Percentiles rank a stretch among this genome's conserved stretches.
Evolutionary conservation across 2,888 invertebrate genomes (phyloP).

Genomic region (Eupithecia tripunctaria): DNA sequence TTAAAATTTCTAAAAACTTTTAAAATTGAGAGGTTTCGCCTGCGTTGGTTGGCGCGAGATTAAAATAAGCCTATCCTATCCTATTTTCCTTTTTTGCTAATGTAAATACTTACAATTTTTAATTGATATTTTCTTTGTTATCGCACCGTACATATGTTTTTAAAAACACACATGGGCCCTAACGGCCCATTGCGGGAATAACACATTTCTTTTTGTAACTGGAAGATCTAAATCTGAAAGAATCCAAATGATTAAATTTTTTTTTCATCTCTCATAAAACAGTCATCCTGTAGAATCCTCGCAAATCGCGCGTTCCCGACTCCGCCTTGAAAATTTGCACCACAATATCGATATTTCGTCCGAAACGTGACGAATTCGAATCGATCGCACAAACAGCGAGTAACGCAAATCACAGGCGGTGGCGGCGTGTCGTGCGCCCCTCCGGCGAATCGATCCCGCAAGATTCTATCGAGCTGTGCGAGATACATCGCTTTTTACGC

Average conservation of each 20-base stretch:
- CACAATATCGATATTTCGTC: conserved; percentile 57
- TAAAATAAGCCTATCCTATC: too few species aligned
- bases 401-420: conserved; percentile 68
- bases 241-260: not conserved
- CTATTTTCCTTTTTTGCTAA: too few species aligned
- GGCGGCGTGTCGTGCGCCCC: conserved; percentile 64
- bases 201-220: too few species aligned
- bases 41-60: too few species aligned
- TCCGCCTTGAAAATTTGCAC: conserved; percentile 70
- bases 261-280: not conserved
- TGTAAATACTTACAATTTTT: too few species aligned
- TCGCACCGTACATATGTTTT: too few species aligned
- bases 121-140: too few species aligned
- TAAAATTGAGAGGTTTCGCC: too few species aligned
- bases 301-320: conserved; percentile 56
- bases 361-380: conserved; percentile 73
- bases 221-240: not conserved
- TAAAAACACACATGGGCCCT: too few species aligned
- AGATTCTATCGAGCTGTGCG: conserved; percentile 38
- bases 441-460: conserved; percentile 48
- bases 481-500: conserved; percentile 46
- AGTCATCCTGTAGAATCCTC: conserved; percentile 44
- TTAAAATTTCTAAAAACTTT: not conserved
- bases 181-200: too few species aligned
- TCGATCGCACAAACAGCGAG: conserved; percentile 67